These are phyloP conservation scores for Flexamia atlantica DNA, from an alignment of 2,888 invertebrate genomes.

Conservation along the genomic window DNA sequence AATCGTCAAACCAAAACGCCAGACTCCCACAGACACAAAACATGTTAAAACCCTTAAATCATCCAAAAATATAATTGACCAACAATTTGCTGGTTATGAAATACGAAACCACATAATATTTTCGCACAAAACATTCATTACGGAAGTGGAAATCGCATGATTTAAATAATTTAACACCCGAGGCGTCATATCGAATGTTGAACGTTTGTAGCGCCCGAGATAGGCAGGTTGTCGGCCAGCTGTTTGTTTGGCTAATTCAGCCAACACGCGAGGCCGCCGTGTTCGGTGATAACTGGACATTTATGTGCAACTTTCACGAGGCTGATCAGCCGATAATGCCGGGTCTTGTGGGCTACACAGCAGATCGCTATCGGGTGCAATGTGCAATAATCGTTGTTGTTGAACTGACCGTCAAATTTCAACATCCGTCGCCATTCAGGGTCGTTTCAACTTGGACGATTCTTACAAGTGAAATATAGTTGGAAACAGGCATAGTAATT, in stretches of 20 bases:
- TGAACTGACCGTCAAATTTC: not conserved
- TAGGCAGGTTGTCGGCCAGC: not conserved
- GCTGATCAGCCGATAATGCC: not conserved
- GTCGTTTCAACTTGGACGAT: too few relatives aligned
- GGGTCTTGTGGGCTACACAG: not conserved
- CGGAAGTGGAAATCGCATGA: too few relatives aligned
- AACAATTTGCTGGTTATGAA: too few relatives aligned
- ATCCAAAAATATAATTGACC: too few relatives aligned
- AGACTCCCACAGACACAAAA: too few relatives aligned
- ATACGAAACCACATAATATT: too few relatives aligned
- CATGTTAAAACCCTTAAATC: too few relatives aligned
- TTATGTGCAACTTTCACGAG: slow-evolving; percentile 7
- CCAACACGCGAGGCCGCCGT: not conserved
- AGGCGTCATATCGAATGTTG: slow-evolving; percentile 28
- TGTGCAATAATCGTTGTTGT: not conserved
- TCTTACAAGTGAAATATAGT: too few relatives aligned
- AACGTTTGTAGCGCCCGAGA: not conserved
- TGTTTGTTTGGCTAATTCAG: slow-evolving; percentile 32
- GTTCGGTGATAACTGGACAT: slow-evolving; percentile 14
- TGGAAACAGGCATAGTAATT: too few relatives aligned
- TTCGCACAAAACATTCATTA: too few relatives aligned
- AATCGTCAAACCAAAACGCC: too few relatives aligned
- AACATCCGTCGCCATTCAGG: not conserved
- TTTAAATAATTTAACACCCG: not conserved
- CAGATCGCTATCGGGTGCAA: not conserved